A percentile compares a stretch with the other conserved stretches of the same genome.
Conservation (phyloP, 2,888 invertebrate species). For the Portevinia maculata region DNA sequence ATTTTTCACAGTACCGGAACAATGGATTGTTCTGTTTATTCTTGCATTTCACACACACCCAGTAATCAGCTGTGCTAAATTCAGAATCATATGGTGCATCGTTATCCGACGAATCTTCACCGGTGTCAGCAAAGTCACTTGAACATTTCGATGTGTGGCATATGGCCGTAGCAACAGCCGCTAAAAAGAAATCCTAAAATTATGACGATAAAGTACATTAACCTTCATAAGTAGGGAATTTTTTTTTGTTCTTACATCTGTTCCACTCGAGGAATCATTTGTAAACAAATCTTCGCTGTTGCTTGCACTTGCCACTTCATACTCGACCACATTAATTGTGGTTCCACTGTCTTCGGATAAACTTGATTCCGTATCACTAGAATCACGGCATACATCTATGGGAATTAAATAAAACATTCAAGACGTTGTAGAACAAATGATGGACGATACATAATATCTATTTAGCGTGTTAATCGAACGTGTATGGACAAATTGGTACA, state of each 20-base stretch:
- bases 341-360: constrained; percentile 76
- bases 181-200: constrained; percentile 75
- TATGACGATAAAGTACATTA: constrained; percentile 33
- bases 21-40: constrained; percentile 86
- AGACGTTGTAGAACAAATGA: not conserved
- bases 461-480: not conserved
- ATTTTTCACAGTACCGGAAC: constrained; percentile 88
- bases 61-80: constrained; percentile 85
- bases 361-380: constrained; percentile 83
- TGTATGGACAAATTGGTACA: too few relatives aligned
- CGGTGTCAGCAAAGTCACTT: constrained; percentile 77
- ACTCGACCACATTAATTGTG: constrained; percentile 81
- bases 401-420: constrained; percentile 9
- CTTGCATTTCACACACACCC: constrained; percentile 87
- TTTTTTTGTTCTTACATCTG: constrained; percentile 82
- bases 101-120: constrained; percentile 77
- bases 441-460: too few relatives aligned
- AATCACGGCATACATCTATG: constrained; percentile 81
- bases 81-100: constrained; percentile 82
- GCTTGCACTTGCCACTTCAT: constrained; percentile 84
- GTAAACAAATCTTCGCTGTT: constrained; percentile 83
- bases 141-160: constrained; percentile 59
- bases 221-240: constrained; percentile 2
- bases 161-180: constrained; percentile 65
- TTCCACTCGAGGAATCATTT: constrained; percentile 84